Base-by-base conservation (phyloP, 1,140 invertebrate genomes). In the Drosophila albomicans region DNA sequence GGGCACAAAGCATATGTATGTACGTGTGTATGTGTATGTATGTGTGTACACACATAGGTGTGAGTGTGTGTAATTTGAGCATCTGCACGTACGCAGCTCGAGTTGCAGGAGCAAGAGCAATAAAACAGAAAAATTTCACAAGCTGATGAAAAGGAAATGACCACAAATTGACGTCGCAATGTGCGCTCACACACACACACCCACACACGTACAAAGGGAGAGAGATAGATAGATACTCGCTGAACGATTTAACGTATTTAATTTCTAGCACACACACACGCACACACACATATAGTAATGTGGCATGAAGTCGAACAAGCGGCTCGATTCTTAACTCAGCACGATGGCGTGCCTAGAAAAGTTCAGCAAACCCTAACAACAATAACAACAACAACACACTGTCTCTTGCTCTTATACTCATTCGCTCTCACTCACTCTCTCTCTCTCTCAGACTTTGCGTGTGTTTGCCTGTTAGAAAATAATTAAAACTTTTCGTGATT, bases 401-500 rank as follows among this genome's bases (percentile, higher is more conserved):
- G 38, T 20, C 63, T 41, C 43, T 46, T 58, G 16, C 46, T 20
- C 59, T 48, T 51, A 51, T 51, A 10, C 35, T 32, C n/a, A n/a
- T 28, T 10, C 25, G 35, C 15, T 54, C 15, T 4, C 7, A 20
- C 20, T 20, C 20, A 20, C 20, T 25, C 20, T 38, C 30, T 38
- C 35, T 20, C 35, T 13, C 65, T 38, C 63, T 38, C 48, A 15
- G 25, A 43, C 62, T 49, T 57, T 66, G 69, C 58, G 68, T 84
- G 73, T 81, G 84, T 81, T 84, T 69, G 85, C 81, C 81, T 89
- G 85, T 87, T 89, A 89, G 85, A 88, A 88, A 88, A 88, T 88
- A 88, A 88, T 88, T 88, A 88, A 88, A 88, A 88, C 81, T 88
- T 87, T 88, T 89, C 78, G 85, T 88, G 84, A 88, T 89, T 88